These are phyloP conservation scores for Esox lucius DNA, from an alignment of 2,797 vertebrate genomes.

Conservation along the genomic window DNA sequence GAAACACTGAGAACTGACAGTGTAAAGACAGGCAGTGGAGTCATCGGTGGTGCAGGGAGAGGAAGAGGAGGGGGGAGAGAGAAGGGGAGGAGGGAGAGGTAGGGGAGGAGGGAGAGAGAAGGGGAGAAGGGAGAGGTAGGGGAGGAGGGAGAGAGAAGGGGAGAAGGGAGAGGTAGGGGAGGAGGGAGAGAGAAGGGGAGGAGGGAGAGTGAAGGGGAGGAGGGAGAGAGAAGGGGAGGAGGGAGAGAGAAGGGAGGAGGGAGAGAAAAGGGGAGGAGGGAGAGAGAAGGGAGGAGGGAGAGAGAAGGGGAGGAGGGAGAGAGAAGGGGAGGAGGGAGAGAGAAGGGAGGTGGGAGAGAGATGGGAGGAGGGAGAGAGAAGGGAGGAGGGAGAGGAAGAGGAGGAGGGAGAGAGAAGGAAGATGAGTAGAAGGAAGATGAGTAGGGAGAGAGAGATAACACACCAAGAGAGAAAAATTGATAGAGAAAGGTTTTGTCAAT, in stretches of 20 bases:
- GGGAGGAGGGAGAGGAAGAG: too few species aligned
- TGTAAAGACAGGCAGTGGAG: constrained; percentile 40
- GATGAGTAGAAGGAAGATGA: not conserved
- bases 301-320: constrained; percentile 17
- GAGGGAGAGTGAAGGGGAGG: not conserved
- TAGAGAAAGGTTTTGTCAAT: not conserved
- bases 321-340: not conserved
- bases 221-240: not conserved
- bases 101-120: constrained; percentile 20
- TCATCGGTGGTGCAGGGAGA: not conserved
- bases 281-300: not conserved
- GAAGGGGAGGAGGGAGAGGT: not conserved
- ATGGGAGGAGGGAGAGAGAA: constrained; percentile 20
- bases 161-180: not conserved
- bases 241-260: constrained; percentile 30
- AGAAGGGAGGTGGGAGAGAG: not conserved
- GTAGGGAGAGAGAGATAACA: not conserved
- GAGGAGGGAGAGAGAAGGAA: not conserved
- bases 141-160: constrained; percentile 7
- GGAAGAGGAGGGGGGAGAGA: not conserved
- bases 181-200: not conserved
- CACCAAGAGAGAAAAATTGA: not conserved
- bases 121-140: too few species aligned
- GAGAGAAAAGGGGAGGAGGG: too few species aligned
- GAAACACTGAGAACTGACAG: constrained; percentile 42